phyloP scores from a whole-genome alignment of 2,113 vertebrate species.

The Nothobranchius furzeri region DNA sequence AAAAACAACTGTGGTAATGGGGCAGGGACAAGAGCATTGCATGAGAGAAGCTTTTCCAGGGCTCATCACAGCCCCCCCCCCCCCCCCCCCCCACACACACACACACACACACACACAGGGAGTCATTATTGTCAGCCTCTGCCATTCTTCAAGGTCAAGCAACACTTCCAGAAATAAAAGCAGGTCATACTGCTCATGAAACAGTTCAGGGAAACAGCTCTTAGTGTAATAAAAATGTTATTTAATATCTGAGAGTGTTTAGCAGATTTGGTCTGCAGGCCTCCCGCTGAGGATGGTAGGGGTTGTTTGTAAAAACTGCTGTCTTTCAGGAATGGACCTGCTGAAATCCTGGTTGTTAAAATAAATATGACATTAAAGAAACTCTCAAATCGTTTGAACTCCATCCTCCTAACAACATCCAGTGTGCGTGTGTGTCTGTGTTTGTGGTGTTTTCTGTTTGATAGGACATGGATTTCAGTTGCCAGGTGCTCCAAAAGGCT shows the following conservation, averaged over 20 bases:
- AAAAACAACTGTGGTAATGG: not conserved
- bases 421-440: too few species aligned
- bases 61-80: constrained; percentile 19
- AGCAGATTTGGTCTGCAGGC: too few species aligned
- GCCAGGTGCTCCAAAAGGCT: too few species aligned
- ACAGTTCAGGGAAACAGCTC: not conserved
- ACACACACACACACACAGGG: constrained; percentile 18
- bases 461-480: not conserved
- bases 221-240: not conserved
- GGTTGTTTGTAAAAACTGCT: not conserved
- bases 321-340: not conserved
- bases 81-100: too few species aligned
- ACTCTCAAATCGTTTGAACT: not conserved
- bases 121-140: constrained; percentile 44
- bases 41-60: constrained; percentile 5
- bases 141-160: constrained; percentile 49
- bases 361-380: not conserved
- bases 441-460: not conserved
- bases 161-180: constrained; percentile 12
- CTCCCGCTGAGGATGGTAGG: not conserved
- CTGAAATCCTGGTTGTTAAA: too few species aligned
- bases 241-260: not conserved
- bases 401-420: not conserved
- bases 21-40: constrained; percentile 19
- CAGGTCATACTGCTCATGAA: not conserved